Evolutionary conservation across 2,888 invertebrate genomes (phyloP).

Genomic region (Augochlorella aurata): DNA sequence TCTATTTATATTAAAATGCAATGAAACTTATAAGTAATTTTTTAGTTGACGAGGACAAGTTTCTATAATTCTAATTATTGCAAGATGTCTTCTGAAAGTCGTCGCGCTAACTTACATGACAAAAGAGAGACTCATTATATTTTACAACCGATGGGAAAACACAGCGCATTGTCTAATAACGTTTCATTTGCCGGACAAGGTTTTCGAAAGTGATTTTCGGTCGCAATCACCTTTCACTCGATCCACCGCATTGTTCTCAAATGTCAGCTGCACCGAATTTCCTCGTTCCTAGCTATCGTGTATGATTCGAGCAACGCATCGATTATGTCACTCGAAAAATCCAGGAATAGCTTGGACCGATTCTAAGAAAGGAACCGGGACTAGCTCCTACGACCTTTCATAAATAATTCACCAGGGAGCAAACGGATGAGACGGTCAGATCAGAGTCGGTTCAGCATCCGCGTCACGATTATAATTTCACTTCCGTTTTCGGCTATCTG

Average conservation of each 20-base stretch:
- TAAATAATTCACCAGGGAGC: slow-evolving; percentile 40
- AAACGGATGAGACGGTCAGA: slow-evolving; percentile 13
- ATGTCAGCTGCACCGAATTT: slow-evolving; percentile 41
- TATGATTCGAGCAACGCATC: neutral
- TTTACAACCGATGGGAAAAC: neutral
- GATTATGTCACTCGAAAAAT: slow-evolving; percentile 20
- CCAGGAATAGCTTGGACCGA: neutral
- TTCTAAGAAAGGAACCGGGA: neutral
- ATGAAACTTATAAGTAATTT: no score
- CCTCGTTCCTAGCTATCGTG: neutral
- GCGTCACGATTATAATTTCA: slow-evolving; percentile 47
- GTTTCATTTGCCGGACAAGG: slow-evolving; percentile 19
- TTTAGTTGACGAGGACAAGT: no score
- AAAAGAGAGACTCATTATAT: neutral
- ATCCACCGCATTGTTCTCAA: slow-evolving; percentile 50
- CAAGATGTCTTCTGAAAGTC: no score
- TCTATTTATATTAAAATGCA: no score
- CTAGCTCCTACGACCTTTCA: slow-evolving; percentile 22
- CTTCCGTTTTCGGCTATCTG: slow-evolving; percentile 47
- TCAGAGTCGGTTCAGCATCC: slow-evolving; percentile 27
- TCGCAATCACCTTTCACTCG: slow-evolving; percentile 53
- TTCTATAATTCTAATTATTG: no score
- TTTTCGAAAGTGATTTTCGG: slow-evolving; percentile 63
- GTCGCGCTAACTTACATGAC: no score
- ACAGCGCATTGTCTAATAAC: neutral